A percentile compares a stretch with the other conserved stretches of the same genome.
These are phyloP conservation scores for Hydrochoerus hydrochaeris DNA, from an alignment of 2,113 vertebrate species.

Conservation along the genomic window DNA sequence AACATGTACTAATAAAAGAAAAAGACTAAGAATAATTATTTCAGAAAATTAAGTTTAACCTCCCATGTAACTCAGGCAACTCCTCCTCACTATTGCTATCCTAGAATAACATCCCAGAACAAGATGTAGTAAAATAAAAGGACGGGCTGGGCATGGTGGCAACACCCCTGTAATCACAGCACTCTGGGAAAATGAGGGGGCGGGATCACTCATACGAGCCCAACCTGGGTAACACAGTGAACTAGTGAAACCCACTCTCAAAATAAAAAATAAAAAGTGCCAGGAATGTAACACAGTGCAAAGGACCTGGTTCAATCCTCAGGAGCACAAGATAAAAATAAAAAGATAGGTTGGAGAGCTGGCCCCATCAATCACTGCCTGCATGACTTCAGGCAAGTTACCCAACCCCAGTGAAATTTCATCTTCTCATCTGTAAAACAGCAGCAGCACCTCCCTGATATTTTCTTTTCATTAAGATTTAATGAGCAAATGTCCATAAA, in stretches of 20 bases:
- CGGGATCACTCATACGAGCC: not conserved
- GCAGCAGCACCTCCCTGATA: slow-evolving; percentile 9
- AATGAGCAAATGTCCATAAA: slow-evolving; percentile 27
- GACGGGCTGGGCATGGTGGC: not conserved
- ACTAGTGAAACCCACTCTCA: not conserved
- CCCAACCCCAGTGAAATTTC: not conserved
- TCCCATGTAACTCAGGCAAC: not conserved
- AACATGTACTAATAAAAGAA: not conserved
- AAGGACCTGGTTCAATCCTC: not conserved
- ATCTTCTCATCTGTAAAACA: slow-evolving; percentile 1
- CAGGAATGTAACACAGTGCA: not conserved
- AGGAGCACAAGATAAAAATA: not conserved
- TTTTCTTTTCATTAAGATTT: slow-evolving; percentile 62
- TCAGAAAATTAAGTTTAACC: not conserved
- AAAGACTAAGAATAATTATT: not conserved
- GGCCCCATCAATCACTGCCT: not conserved
- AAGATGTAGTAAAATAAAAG: not conserved
- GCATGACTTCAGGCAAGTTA: not conserved
- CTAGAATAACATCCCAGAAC: not conserved
- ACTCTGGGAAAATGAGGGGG: not conserved
- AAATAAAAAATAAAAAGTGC: not conserved
- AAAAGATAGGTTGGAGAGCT: not conserved
- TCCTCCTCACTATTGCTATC: not conserved
- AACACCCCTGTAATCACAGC: not conserved
- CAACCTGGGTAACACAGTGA: not conserved